Conservation (phyloP, 2,888 invertebrate genomes). For the Acronicta psi region DNA sequence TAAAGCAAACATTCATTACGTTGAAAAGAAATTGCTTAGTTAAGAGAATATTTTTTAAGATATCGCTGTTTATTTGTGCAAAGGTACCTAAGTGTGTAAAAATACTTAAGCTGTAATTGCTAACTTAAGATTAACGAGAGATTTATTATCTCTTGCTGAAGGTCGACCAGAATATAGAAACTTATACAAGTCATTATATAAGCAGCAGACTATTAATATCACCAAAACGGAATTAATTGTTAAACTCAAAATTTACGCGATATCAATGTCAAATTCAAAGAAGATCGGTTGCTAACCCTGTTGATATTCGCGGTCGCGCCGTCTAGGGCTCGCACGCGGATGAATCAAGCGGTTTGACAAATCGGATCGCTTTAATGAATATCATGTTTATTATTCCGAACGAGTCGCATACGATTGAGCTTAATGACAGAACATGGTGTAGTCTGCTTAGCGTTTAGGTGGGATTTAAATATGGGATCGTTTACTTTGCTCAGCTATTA, state of each 20-base stretch:
- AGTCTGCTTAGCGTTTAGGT: conserved; percentile 19
- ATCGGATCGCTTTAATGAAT: conserved; percentile 66
- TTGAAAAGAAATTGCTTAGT: conserved; percentile 4
- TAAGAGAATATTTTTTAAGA: not conserved
- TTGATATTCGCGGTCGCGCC: conserved; percentile 55
- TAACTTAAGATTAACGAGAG: not conserved
- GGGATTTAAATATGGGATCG: conserved; percentile 6
- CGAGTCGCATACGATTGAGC: conserved; percentile 51
- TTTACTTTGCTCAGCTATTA: not conserved
- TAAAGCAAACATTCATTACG: conserved; percentile 10
- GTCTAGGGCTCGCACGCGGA: conserved; percentile 60
- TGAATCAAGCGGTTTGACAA: conserved; percentile 68
- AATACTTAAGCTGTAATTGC: not conserved
- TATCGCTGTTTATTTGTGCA: not conserved
- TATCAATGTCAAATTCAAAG: not conserved
- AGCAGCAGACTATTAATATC: not conserved
- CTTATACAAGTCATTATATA: conserved; percentile 1
- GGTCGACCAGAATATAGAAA: not conserved
- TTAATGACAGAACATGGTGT: conserved; percentile 49
- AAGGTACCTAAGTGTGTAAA: not conserved
- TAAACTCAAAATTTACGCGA: not conserved
- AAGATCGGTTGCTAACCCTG: conserved; percentile 47
- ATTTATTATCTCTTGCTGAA: conserved; percentile 1
- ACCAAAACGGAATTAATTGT: conserved; percentile 1
- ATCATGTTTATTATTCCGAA: conserved; percentile 62